Percentiles rank a stretch among this genome's conserved stretches.
phyloP scores from a whole-genome alignment of 2,797 vertebrate species.

The Pelobates cultripes region DNA sequence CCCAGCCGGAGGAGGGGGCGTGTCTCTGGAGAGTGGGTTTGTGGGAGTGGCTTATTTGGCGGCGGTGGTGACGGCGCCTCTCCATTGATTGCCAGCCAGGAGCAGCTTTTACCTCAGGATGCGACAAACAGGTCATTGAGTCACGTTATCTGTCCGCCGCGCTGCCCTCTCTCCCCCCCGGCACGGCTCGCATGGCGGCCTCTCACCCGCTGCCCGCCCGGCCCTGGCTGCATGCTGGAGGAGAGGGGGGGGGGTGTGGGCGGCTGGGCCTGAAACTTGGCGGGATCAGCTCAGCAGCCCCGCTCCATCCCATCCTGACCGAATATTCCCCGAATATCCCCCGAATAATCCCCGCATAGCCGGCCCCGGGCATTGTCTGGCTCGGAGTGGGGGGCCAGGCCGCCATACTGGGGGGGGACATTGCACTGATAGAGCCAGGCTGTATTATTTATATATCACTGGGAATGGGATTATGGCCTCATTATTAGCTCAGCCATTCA shows the following conservation, averaged over 20 bases:
- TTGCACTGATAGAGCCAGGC: no score
- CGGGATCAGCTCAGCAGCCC: conserved; percentile 27
- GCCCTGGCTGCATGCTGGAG: background rate
- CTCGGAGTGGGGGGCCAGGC: no score
- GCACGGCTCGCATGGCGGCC: background rate
- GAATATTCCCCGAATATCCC: background rate
- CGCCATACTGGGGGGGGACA: no score
- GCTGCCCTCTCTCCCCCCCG: background rate
- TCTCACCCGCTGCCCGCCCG: no score
- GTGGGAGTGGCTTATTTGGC: conserved; percentile 32
- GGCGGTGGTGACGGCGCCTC: conserved; percentile 38
- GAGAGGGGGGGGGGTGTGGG: conserved; percentile 19
- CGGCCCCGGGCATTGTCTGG: no score
- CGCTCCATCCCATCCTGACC: background rate
- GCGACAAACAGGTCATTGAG: conserved; percentile 48
- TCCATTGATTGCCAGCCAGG: conserved; percentile 55
- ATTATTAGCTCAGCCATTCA: no score
- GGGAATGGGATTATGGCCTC: no score
- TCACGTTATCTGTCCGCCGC: background rate
- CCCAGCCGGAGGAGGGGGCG: background rate
- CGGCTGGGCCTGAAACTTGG: conserved; percentile 55
- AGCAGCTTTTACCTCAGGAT: conserved; percentile 46
- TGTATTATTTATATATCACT: no score
- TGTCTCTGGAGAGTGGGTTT: background rate
- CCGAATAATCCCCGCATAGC: no score